Conservation (phyloP, 2,888 invertebrate genomes). For the Sphinx pinastri region DNA sequence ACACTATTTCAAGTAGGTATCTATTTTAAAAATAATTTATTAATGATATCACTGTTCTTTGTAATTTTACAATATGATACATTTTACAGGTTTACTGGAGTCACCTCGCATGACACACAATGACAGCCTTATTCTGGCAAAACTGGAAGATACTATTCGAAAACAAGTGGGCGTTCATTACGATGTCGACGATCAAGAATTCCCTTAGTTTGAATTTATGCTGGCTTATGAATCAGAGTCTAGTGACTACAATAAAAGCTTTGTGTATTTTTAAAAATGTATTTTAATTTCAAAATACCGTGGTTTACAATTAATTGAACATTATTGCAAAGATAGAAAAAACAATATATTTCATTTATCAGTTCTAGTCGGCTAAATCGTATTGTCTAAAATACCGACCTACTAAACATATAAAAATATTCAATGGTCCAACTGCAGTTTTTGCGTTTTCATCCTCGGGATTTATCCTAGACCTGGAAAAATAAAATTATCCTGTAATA, state of each 20-base stretch:
- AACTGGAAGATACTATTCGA: slow-evolving; percentile 88
- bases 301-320: neutral
- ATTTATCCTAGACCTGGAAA: slow-evolving; percentile 68
- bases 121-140: slow-evolving; percentile 87
- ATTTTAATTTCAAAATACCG: neutral
- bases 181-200: slow-evolving; percentile 75
- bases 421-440: slow-evolving; percentile 81
- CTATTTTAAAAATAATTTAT: no score
- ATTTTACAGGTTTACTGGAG: slow-evolving; percentile 84
- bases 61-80: neutral
- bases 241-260: neutral
- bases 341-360: no score
- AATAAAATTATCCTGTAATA: slow-evolving; percentile 27
- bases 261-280: neutral
- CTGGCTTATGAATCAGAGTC: neutral
- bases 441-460: slow-evolving; percentile 62
- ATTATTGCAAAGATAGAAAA: neutral
- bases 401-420: slow-evolving; percentile 90
- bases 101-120: slow-evolving; percentile 86
- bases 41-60: neutral
- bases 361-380: slow-evolving; percentile 86
- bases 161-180: slow-evolving; percentile 86
- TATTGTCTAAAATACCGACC: slow-evolving; percentile 89
- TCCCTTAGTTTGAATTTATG: slow-evolving; percentile 35
- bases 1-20: no score